Evolutionary conservation across 1,140 invertebrate genomes (phyloP).

Genomic region (Tribolium castaneum): DNA sequence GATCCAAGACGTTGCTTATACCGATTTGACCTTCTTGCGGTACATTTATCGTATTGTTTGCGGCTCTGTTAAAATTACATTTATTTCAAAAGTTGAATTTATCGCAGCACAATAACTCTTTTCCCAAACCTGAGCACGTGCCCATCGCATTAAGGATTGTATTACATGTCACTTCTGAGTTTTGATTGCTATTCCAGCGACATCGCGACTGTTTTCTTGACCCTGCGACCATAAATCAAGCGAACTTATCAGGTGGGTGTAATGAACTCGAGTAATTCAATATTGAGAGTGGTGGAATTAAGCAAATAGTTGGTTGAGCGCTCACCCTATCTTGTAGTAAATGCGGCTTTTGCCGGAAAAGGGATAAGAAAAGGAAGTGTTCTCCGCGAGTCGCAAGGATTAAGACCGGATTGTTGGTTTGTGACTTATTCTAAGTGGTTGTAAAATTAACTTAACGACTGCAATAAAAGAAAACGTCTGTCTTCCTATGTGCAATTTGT

Average conservation of each 20-base stretch:
- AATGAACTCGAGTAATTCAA: constrained; percentile 2
- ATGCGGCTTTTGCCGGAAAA: constrained; percentile 38
- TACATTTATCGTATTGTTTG: neutral
- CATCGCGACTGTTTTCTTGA: neutral
- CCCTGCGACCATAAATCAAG: neutral
- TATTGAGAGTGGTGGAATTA: constrained; percentile 41
- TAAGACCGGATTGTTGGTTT: constrained; percentile 54
- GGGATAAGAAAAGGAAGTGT: constrained; percentile 47
- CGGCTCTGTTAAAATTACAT: constrained; percentile 9
- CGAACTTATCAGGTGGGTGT: constrained; percentile 23
- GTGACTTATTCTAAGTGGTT: constrained; percentile 52
- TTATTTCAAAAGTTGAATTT: constrained; percentile 2
- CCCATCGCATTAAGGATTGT: constrained; percentile 29
- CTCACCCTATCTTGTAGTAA: constrained; percentile 1
- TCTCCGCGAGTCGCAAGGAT: constrained; percentile 44
- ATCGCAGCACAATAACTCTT: neutral
- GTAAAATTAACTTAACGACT: constrained; percentile 56
- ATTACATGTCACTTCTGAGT: constrained; percentile 17
- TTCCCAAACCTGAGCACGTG: neutral
- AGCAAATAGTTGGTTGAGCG: constrained; percentile 42
- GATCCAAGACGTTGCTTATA: neutral
- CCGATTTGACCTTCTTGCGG: neutral
- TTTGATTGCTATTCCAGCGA: constrained; percentile 7
- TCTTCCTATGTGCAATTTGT: constrained; percentile 37
- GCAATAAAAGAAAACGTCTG: constrained; percentile 55